phyloP scores from a whole-genome alignment of 2,113 vertebrate genomes.

The Hippocampus mohnikei region DNA sequence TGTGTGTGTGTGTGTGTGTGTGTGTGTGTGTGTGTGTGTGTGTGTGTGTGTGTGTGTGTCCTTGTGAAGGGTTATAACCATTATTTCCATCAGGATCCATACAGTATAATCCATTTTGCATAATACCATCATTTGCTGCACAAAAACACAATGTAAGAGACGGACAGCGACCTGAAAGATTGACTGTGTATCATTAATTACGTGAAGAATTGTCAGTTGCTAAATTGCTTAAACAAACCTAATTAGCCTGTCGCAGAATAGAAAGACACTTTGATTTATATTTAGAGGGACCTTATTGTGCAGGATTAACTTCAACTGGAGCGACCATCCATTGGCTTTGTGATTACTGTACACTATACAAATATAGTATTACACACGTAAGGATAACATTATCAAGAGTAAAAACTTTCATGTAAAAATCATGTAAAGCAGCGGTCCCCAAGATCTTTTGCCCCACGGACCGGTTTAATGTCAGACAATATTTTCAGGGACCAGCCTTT shows the following conservation, averaged over 20 bases:
- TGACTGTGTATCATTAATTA: constrained; percentile 50
- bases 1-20: neutral
- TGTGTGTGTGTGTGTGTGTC: constrained; percentile 6
- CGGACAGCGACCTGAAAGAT: constrained; percentile 34
- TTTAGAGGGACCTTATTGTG: constrained; percentile 1
- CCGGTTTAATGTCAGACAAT: too few relatives aligned
- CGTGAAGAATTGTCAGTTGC: constrained; percentile 1
- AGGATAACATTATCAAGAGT: too few relatives aligned
- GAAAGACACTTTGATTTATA: constrained; percentile 16
- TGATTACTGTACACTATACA: neutral
- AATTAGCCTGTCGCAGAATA: constrained; percentile 32
- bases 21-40: constrained; percentile 1
- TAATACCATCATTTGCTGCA: constrained; percentile 43
- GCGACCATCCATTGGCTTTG: neutral
- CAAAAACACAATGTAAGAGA: constrained; percentile 47
- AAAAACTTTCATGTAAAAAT: too few relatives aligned
- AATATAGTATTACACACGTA: neutral
- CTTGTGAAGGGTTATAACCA: constrained; percentile 21
- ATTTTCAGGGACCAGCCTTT: too few relatives aligned
- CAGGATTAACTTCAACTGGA: neutral
- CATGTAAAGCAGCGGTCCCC: too few relatives aligned
- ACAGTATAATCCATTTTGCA: constrained; percentile 50
- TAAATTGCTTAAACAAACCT: constrained; percentile 18
- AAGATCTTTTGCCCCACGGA: too few relatives aligned
- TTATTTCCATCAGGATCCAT: constrained; percentile 36